phyloP scores from a whole-genome alignment of 2,113 vertebrate genomes.

The Gavialis gangeticus region DNA sequence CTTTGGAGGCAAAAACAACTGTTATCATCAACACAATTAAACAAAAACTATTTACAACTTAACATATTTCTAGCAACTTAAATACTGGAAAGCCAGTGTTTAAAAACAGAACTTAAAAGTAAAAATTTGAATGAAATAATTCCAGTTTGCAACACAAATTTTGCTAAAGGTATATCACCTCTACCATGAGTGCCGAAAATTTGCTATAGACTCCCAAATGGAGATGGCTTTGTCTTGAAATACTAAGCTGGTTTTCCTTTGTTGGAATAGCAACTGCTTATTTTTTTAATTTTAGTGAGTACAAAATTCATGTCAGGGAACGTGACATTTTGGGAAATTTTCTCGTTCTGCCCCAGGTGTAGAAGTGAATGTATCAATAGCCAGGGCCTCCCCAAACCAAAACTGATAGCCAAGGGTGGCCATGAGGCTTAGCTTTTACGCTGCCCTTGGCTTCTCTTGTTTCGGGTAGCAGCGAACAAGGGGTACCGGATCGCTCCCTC shows the following conservation, averaged over 20 bases:
- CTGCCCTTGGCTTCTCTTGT: too few species aligned
- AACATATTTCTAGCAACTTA: not conserved
- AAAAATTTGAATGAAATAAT: not conserved
- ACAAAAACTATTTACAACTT: not conserved
- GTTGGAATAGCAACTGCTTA: not conserved
- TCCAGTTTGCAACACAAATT: not conserved
- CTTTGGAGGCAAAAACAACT: not conserved
- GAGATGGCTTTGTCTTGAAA: not conserved
- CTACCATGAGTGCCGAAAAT: too few species aligned
- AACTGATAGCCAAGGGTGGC: too few species aligned
- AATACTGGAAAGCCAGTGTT: too few species aligned
- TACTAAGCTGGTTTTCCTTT: accelerated
- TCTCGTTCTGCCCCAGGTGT: not conserved
- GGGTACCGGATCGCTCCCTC: too few species aligned
- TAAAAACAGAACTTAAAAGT: not conserved
- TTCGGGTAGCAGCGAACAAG: too few species aligned
- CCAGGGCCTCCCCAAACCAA: too few species aligned
- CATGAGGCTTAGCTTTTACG: too few species aligned
- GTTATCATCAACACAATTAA: accelerated
- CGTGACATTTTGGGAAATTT: not conserved
- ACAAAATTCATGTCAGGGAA: not conserved
- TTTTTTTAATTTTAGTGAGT: not conserved
- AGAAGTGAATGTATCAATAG: accelerated
- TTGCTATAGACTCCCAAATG: not conserved
- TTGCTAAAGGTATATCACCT: too few species aligned